Base-by-base conservation (phyloP, 35 echinoderm and acorn worm genomes). In the Apostichopus californicus region DNA sequence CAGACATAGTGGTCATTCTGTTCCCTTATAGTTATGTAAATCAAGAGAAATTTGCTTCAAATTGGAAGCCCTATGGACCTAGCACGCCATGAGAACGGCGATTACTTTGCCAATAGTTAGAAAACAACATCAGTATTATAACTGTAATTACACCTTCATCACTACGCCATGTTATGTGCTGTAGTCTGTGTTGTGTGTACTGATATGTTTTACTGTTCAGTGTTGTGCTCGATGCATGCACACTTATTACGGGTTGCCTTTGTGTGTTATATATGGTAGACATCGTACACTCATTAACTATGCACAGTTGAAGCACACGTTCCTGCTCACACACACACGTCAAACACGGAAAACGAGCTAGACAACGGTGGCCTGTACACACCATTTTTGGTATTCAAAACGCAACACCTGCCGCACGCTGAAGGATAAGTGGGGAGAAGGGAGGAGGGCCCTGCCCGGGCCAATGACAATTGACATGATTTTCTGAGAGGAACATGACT, bases 251-350 rank as follows among this genome's bases (percentile, higher is more conserved):
- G 15, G 17, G 6, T 46, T 18, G 71, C 71, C 71, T 75, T 75
- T 75, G 15, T 75, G 71, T 75, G 71, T n/a, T 61, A 75, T 18
- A n/a, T 75, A 75, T 22, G 20, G 20, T 18, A n/a, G 24, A 75
- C 71, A 75, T 5, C 17, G 15, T 75, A 14, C 71, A n/a, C 71
- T 75, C 71, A 75, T 75, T 75, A 6, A 75, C 11, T 75, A 75
- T 75, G 71, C 71, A 75, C 71, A 75, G 71, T 18, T 75, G 14
- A 75, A 75, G 71, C 71, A 75, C 71, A 75, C 71, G 71, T 75
- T 75, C n/a, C 18, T 75, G 71, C n/a, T 75, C n/a, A 18, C n/a
- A 75, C 71, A 18, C 71, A 75, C 71, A 75, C 71, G 71, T 75
- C 71, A 75, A 75, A 75, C 71, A 75, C 71, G 71, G 71, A 18